Evolutionary conservation across 2,113 vertebrate genomes (phyloP).

Genomic region (Tympanuchus pallidicinctus): DNA sequence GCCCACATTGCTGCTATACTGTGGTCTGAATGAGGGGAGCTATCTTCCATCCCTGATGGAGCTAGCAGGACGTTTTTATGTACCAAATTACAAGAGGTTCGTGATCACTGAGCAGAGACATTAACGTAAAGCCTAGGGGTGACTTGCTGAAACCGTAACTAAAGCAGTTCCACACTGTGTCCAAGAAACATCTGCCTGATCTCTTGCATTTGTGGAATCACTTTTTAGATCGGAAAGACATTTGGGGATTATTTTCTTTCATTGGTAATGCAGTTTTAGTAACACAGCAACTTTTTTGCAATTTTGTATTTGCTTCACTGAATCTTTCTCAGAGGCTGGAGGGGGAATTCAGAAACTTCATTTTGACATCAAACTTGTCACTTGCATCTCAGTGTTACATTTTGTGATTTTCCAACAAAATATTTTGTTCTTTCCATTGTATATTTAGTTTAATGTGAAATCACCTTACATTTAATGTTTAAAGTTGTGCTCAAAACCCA

Average conservation of each 20-base stretch:
- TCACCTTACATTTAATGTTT: constrained; percentile 13
- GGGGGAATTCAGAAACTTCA: background rate
- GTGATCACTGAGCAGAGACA: background rate
- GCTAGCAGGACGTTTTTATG: constrained; percentile 14
- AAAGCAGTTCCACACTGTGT: background rate
- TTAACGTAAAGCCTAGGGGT: constrained; percentile 1
- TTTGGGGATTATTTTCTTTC: constrained; percentile 36
- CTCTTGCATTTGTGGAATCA: constrained; percentile 2
- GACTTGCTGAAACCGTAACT: constrained; percentile 13
- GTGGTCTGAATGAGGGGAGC: background rate
- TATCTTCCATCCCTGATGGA: background rate
- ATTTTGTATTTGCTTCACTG: constrained; percentile 19
- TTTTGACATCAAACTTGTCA: constrained; percentile 26
- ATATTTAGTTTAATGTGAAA: constrained; percentile 15
- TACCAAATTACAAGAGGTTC: background rate
- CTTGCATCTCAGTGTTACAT: background rate
- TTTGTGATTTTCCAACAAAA: constrained; percentile 23
- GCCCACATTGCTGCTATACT: background rate
- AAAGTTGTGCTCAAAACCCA: background rate
- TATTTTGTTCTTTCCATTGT: constrained; percentile 26
- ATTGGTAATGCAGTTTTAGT: constrained; percentile 31
- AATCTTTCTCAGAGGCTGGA: background rate
- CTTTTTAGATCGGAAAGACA: constrained; percentile 28
- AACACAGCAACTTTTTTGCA: background rate
- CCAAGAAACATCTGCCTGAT: constrained; percentile 27